Percentiles rank a stretch among this genome's conserved stretches.
phyloP scores from a whole-genome alignment of 1,140 invertebrate species.

The Archegozetes longisetosus region DNA sequence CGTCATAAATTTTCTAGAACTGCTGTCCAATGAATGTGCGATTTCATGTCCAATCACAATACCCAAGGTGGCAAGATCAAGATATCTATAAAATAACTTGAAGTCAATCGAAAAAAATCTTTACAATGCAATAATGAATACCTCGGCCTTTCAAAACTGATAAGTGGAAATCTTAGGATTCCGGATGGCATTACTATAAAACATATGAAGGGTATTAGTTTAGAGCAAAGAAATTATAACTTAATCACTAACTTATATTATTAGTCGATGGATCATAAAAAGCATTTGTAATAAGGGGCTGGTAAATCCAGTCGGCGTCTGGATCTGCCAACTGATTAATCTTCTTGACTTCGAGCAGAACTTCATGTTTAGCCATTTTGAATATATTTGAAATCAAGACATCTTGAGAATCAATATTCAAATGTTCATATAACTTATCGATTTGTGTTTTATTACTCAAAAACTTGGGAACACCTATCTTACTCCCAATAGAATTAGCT shows the following conservation, averaged over 20 bases:
- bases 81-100: neutral
- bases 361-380: slow-evolving; percentile 31
- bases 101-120: neutral
- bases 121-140: neutral
- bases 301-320: slow-evolving; percentile 37
- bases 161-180: slow-evolving; percentile 10
- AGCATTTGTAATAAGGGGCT: slow-evolving; percentile 38
- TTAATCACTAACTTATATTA: slow-evolving; percentile 39
- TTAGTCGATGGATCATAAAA: slow-evolving; percentile 46
- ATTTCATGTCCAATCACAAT: slow-evolving; percentile 37
- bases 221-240: neutral
- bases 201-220: neutral
- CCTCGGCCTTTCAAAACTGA: slow-evolving; percentile 10
- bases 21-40: slow-evolving; percentile 38
- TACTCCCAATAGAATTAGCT: slow-evolving; percentile 34
- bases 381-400: slow-evolving; percentile 36
- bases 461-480: slow-evolving; percentile 38
- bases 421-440: slow-evolving; percentile 35
- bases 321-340: slow-evolving; percentile 35
- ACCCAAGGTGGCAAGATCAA: neutral
- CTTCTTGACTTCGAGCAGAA: slow-evolving; percentile 33
- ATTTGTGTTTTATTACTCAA: slow-evolving; percentile 37
- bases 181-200: slow-evolving; percentile 13
- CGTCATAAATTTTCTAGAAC: slow-evolving; percentile 20
- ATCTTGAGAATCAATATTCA: slow-evolving; percentile 31